Conservation (phyloP, 2,888 invertebrate genomes). For the Meandrusa payeni region DNA sequence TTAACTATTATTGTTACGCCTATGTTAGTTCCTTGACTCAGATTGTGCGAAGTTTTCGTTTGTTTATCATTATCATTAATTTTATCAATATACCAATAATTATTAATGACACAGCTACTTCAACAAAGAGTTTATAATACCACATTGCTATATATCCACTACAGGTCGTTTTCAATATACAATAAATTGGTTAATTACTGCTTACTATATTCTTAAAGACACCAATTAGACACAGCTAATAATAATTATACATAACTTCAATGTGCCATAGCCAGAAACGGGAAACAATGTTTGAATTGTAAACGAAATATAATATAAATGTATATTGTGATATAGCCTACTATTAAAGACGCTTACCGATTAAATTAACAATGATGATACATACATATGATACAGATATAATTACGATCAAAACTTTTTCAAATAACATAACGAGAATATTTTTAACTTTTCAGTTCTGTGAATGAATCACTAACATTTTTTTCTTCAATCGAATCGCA, state of each 20-base stretch:
- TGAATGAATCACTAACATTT: conserved; percentile 78
- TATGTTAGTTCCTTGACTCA: conserved; percentile 72
- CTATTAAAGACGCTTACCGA: conserved; percentile 66
- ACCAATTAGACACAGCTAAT: conserved; percentile 64
- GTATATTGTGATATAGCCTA: conserved; percentile 36
- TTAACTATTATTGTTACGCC: conserved; percentile 58
- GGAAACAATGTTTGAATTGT: conserved; percentile 59
- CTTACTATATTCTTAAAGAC: conserved; percentile 60
- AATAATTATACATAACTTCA: conserved; percentile 49
- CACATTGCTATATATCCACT: conserved; percentile 46
- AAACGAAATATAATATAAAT: no score
- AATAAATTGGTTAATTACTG: conserved; percentile 46
- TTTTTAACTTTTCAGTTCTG: conserved; percentile 79
- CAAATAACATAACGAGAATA: conserved; percentile 77
- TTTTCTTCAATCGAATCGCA: conserved; percentile 49
- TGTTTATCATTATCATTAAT: conserved; percentile 53
- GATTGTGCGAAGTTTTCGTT: conserved; percentile 76
- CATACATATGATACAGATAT: conserved; percentile 66
- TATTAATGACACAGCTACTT: conserved; percentile 68
- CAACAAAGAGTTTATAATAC: conserved; percentile 52
- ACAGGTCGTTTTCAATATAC: conserved; percentile 52
- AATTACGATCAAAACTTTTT: conserved; percentile 62
- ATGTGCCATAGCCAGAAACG: conserved; percentile 49
- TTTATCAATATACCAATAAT: conserved; percentile 45
- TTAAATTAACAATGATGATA: conserved; percentile 73